Evolutionary conservation across 2,113 vertebrate genomes (phyloP).

Genomic region (Naja naja): DNA sequence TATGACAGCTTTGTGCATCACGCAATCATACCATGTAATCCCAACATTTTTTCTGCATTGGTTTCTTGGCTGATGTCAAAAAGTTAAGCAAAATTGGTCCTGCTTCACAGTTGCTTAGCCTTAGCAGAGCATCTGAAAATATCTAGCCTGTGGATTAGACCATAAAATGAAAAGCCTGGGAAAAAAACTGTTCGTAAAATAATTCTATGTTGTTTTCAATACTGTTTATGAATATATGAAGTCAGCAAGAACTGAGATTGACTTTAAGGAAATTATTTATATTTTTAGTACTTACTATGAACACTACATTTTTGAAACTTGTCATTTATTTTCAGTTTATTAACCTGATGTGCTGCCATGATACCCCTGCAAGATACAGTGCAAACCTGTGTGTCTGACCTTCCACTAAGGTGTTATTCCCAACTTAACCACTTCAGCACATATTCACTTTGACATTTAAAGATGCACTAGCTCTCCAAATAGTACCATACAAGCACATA

Average conservation of each 20-base stretch:
- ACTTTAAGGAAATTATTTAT: not conserved
- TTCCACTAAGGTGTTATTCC: not conserved
- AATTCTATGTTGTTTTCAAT: not conserved
- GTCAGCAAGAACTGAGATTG: not conserved
- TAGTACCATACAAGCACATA: conserved; percentile 34
- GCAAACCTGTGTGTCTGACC: not conserved
- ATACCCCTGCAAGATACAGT: not conserved
- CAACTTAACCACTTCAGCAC: not conserved
- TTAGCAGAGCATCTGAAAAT: not conserved
- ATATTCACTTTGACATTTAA: not conserved
- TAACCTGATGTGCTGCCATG: not conserved
- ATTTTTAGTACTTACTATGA: not conserved
- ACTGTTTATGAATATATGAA: not conserved
- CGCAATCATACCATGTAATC: conserved; percentile 12
- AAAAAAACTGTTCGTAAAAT: not conserved
- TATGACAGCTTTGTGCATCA: conserved; percentile 34
- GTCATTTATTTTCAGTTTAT: not conserved
- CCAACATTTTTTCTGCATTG: conserved; percentile 28
- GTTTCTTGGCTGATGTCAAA: conserved; percentile 22
- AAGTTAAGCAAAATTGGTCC: not conserved
- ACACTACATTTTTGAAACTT: not conserved
- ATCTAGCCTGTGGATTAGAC: not conserved
- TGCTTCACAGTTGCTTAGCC: not conserved
- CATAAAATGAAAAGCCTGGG: not conserved
- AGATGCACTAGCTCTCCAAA: conserved; percentile 22